Percentiles rank a stretch among this genome's conserved stretches.
These are phyloP conservation scores for Sceliomorpha sp. DNA, from an alignment of 2,888 invertebrate genomes.

Conservation along the genomic window DNA sequence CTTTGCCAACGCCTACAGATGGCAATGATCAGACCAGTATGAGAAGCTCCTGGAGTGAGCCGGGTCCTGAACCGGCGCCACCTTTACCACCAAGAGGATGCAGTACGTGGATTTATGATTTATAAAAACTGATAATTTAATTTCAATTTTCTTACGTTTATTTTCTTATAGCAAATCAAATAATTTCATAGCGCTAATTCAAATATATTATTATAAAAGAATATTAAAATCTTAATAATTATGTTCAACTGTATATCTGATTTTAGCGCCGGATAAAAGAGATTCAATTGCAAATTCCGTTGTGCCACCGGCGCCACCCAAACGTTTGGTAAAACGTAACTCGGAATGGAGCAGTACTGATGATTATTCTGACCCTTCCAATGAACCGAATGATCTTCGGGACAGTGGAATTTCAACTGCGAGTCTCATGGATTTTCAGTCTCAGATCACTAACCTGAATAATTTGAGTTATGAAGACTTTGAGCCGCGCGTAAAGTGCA, in stretches of 20 bases:
- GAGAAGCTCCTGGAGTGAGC: slow-evolving; percentile 83
- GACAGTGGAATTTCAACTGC: slow-evolving; percentile 82
- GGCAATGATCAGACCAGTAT: slow-evolving; percentile 79
- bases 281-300: slow-evolving; percentile 79
- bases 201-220: slow-evolving; percentile 1
- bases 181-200: no score
- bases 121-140: slow-evolving; percentile 3
- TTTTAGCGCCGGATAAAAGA: slow-evolving; percentile 82
- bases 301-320: slow-evolving; percentile 81
- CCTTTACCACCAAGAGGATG: slow-evolving; percentile 91
- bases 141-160: no score
- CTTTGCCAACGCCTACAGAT: slow-evolving; percentile 82
- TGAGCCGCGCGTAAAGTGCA: slow-evolving; percentile 76
- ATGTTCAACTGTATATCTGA: background rate
- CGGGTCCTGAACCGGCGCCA: slow-evolving; percentile 83
- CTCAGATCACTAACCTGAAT: slow-evolving; percentile 76
- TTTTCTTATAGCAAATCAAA: no score
- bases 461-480: slow-evolving; percentile 80
- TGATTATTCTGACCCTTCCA: slow-evolving; percentile 70
- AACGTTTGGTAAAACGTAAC: slow-evolving; percentile 75
- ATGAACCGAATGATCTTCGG: slow-evolving; percentile 80
- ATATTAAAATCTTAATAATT: no score
- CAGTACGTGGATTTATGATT: slow-evolving; percentile 79
- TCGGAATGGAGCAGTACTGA: slow-evolving; percentile 72
- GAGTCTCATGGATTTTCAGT: slow-evolving; percentile 77